Conservation (phyloP, 1,140 invertebrate genomes). For the Leptinotarsa lineolata region DNA sequence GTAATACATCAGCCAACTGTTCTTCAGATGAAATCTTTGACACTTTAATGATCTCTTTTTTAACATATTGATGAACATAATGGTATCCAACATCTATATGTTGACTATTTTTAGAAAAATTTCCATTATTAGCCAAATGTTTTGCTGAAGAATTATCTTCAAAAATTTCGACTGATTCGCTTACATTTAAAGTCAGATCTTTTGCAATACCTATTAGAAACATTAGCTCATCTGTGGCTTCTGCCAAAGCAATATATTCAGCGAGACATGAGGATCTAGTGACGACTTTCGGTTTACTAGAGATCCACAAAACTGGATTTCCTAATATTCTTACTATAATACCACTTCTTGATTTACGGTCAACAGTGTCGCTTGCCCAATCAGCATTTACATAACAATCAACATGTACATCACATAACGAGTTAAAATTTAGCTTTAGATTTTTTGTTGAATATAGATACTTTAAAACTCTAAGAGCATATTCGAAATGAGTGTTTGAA, state of each 20-base stretch:
- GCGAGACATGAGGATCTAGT: slow-evolving; percentile 48
- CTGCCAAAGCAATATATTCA: slow-evolving; percentile 52
- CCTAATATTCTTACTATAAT: slow-evolving; percentile 49
- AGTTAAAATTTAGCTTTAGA: slow-evolving; percentile 51
- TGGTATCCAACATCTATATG: slow-evolving; percentile 22
- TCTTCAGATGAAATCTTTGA: slow-evolving; percentile 21
- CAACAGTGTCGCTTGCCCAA: slow-evolving; percentile 52
- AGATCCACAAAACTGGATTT: slow-evolving; percentile 51
- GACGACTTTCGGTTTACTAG: slow-evolving; percentile 48
- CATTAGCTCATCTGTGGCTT: slow-evolving; percentile 24
- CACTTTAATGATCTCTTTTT: slow-evolving; percentile 14
- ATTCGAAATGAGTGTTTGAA: slow-evolving; percentile 52
- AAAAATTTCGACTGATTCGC: slow-evolving; percentile 7
- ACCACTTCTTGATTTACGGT: slow-evolving; percentile 53
- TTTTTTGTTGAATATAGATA: slow-evolving; percentile 53
- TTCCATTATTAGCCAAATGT: slow-evolving; percentile 19
- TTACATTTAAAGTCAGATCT: slow-evolving; percentile 14
- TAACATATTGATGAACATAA: slow-evolving; percentile 17
- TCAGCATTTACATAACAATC: slow-evolving; percentile 54
- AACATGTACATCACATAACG: slow-evolving; percentile 43
- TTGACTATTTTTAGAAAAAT: slow-evolving; percentile 23
- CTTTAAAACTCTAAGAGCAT: slow-evolving; percentile 46
- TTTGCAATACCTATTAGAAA: slow-evolving; percentile 18
- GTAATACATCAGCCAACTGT: slow-evolving; percentile 21
- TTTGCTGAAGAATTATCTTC: slow-evolving; percentile 26